These are phyloP conservation scores for Pygoscelis adeliae DNA, from an alignment of 2,113 vertebrate species.

Conservation along the genomic window DNA sequence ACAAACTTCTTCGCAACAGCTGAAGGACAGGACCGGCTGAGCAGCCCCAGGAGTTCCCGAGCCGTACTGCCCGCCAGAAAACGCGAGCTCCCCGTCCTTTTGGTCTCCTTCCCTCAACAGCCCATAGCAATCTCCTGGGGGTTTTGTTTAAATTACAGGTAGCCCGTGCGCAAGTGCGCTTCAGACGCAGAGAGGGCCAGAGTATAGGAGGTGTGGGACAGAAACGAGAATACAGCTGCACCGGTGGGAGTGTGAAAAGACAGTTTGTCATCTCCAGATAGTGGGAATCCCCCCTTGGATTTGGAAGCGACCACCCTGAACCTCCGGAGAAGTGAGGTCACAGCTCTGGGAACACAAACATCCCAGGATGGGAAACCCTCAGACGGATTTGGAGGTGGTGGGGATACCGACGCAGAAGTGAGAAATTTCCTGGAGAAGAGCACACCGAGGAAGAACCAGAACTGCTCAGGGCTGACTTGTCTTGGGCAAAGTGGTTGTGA, in stretches of 20 bases:
- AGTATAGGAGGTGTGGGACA: neutral
- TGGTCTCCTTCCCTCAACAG: neutral
- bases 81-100: rapidly evolving
- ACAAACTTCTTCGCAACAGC: neutral
- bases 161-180: rapidly evolving
- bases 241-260: neutral
- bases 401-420: rapidly evolving
- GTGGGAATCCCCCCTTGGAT: neutral
- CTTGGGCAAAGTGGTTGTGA: neutral
- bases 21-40: neutral
- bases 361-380: neutral
- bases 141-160: neutral
- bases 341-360: neutral
- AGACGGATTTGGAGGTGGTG: neutral
- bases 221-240: neutral
- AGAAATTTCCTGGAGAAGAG: neutral
- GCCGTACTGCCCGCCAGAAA: neutral
- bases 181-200: no score
- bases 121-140: neutral
- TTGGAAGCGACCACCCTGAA: neutral
- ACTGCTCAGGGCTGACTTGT: neutral
- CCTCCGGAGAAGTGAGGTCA: neutral
- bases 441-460: neutral
- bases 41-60: neutral
- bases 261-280: neutral